Conservation (phyloP, 53 echinoderm and acorn worm genomes). For the Arbacia lixula region DNA sequence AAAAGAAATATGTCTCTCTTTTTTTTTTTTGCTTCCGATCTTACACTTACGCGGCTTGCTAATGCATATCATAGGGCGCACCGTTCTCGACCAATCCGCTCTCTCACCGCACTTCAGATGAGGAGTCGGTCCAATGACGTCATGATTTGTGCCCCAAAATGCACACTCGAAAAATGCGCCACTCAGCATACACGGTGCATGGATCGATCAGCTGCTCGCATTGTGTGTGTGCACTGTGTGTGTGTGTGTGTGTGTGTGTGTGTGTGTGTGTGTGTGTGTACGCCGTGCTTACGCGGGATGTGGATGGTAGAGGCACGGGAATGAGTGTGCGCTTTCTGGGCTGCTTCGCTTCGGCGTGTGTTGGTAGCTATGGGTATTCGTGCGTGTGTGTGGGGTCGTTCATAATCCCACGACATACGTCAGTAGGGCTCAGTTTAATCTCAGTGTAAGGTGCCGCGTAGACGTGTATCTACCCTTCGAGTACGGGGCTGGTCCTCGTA, state of each 20-base stretch:
- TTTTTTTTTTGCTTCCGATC: too few relatives aligned
- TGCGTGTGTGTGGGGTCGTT: neutral
- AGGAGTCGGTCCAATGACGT: conserved; percentile 8
- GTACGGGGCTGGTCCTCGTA: conserved; percentile 52
- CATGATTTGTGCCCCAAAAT: conserved; percentile 9
- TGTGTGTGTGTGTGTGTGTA: neutral
- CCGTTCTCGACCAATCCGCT: too few relatives aligned
- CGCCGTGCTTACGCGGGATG: too few relatives aligned
- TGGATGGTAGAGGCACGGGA: too few relatives aligned
- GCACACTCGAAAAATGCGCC: too few relatives aligned
- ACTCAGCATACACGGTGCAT: too few relatives aligned
- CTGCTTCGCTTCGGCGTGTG: neutral
- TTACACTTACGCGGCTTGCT: too few relatives aligned
- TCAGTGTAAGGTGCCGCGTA: neutral
- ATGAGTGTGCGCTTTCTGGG: too few relatives aligned
- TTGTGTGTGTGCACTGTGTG: neutral
- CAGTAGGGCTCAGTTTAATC: conserved; percentile 18
- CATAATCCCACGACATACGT: conserved; percentile 31
- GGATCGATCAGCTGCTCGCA: neutral
- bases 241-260: conserved; percentile 25
- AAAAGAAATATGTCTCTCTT: too few relatives aligned
- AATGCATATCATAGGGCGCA: too few relatives aligned
- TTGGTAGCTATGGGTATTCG: neutral
- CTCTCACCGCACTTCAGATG: too few relatives aligned
- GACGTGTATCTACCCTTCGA: conserved; percentile 33